Percentiles rank a stretch among this genome's conserved stretches.
phyloP scores from a whole-genome alignment of 2,113 vertebrate species.

The Sakesphorus luctuosus region DNA sequence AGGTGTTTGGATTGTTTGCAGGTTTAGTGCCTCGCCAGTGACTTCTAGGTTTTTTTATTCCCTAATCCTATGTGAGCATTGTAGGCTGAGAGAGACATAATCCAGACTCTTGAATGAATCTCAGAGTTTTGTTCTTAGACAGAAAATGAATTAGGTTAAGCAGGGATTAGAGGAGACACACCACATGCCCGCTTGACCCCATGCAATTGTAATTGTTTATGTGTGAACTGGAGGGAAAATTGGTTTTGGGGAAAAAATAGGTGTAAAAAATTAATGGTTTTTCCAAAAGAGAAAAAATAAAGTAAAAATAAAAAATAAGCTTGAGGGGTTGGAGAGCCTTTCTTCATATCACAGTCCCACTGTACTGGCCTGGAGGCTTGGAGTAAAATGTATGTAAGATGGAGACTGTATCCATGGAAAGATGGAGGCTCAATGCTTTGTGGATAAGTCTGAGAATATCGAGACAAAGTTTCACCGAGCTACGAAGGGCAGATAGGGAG shows the following conservation, averaged over 20 bases:
- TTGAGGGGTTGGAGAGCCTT: fast-evolving
- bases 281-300: not conserved
- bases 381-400: not conserved
- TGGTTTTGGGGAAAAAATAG: not conserved
- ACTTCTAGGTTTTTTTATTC: not conserved
- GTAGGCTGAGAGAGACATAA: not conserved
- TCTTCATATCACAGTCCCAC: not conserved
- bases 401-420: not conserved
- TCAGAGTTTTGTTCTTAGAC: slow-evolving; percentile 51
- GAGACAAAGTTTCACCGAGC: not conserved
- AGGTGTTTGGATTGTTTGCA: not conserved
- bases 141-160: slow-evolving; percentile 62
- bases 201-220: not conserved
- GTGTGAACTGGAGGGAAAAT: not conserved
- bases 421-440: not conserved
- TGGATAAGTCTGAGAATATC: not conserved
- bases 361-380: not conserved
- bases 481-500: not conserved
- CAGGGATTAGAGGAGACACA: slow-evolving; percentile 14
- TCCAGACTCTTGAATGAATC: slow-evolving; percentile 50
- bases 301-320: not conserved
- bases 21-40: not conserved
- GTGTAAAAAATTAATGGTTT: not conserved
- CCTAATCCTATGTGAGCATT: not conserved
- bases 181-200: slow-evolving; percentile 2